Evolutionary conservation across 2,888 invertebrate genomes (phyloP), one percentile per base, ranked within the genome.

Genomic region (Hirtodrosophila confusa): DNA sequence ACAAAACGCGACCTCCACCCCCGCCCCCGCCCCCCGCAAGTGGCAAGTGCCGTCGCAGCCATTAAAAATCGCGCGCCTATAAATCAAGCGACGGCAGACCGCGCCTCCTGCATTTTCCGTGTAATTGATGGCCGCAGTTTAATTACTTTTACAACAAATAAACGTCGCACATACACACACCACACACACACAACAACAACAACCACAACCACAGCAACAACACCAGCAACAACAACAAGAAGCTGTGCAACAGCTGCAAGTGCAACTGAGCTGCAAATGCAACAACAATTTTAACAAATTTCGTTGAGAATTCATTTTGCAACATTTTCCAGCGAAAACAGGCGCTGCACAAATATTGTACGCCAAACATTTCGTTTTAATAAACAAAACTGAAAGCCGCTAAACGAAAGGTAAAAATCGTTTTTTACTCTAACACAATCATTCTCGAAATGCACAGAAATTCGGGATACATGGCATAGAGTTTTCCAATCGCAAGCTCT

Each of bases 101-200:
- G 47, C 74, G 66, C 60, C 74, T 70, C 40, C 70, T 67, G 71
- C 54, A 75, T 84, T 80, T 86, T 77, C 78, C 73, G 70, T 71
- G 78, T 85, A 84, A 88, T 85, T 84, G 78, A 86, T 86, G 78
- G 67, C 57, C 67, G 48, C 67, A 60, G 68, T 86, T 86, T 86
- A 84, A 86, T 88, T 88, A 69, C 87, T 80, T 85, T 84, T 73
- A 80, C 87, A 85, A 87, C 82, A 80, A 88, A 86, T 79, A 80
- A 80, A 80, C 66, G 69, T 66, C 73, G 48, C 75, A 68, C 56
- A 57, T 41, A 47, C 44, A 55, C 50, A 65, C 45, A 50, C 37
- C 55, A 39, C 47, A 53, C 55, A 55, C 45, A 27, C 47, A 35
- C 56, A 48, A 47, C 43, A 60, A 65, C 58, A 49, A 55, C 37